Percentiles rank a stretch among this genome's conserved stretches.
Evolutionary conservation across 1,140 invertebrate genomes (phyloP).

Genomic region (Arion vulgaris): DNA sequence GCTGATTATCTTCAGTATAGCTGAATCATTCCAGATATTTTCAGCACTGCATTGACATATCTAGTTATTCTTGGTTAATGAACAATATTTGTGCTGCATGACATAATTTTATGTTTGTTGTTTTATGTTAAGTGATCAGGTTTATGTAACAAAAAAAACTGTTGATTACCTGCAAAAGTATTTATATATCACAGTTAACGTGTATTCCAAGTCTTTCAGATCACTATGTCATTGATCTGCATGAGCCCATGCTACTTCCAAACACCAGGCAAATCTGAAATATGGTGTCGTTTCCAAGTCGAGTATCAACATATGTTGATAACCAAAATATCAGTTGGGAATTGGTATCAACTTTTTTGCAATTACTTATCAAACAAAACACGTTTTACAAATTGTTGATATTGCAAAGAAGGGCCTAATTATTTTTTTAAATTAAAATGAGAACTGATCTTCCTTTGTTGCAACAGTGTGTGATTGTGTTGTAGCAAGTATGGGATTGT

Average conservation of each 20-base stretch:
- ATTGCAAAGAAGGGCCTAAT: conserved; percentile 20
- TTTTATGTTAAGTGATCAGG: background rate
- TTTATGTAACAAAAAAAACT: background rate
- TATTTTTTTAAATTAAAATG: background rate
- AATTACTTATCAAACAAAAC: background rate
- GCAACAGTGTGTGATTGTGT: too few relatives aligned
- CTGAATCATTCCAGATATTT: conserved; percentile 26
- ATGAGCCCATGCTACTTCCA: background rate
- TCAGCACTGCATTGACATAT: conserved; percentile 29
- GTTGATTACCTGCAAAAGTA: conserved; percentile 16
- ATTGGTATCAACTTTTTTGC: background rate
- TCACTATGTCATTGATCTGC: conserved; percentile 15
- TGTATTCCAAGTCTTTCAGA: conserved; percentile 35
- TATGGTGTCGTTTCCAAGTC: too few relatives aligned
- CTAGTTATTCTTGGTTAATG: background rate
- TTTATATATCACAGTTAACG: conserved; percentile 23
- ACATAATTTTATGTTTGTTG: too few relatives aligned
- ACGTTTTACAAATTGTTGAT: background rate
- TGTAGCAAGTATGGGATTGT: too few relatives aligned
- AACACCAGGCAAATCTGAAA: background rate
- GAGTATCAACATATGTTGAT: too few relatives aligned
- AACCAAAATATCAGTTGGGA: background rate
- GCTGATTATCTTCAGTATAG: background rate
- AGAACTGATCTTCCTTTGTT: conserved; percentile 21
- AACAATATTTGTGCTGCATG: conserved; percentile 9